Percentiles rank a stretch among this genome's conserved stretches.
Conservation (phyloP, 2,113 vertebrate species). For the Chrysemys picta region DNA sequence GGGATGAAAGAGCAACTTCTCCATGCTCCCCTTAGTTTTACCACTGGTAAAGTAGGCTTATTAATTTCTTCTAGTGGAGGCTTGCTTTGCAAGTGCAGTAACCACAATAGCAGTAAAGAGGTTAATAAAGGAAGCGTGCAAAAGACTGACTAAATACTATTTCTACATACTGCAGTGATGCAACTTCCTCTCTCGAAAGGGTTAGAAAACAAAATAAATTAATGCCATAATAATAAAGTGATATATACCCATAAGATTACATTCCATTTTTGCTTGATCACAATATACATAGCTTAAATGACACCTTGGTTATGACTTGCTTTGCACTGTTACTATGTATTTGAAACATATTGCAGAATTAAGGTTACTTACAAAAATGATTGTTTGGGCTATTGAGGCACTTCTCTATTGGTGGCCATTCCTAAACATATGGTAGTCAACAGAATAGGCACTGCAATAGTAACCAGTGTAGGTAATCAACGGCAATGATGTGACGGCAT, state of each 20-base stretch:
- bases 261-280: background rate
- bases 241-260: background rate
- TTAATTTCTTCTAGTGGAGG: background rate
- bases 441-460: background rate
- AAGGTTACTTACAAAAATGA: background rate
- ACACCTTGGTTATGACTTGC: background rate
- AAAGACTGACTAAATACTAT: background rate
- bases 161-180: background rate
- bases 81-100: background rate
- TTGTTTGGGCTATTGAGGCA: background rate
- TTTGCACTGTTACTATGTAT: background rate
- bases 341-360: background rate
- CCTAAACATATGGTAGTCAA: background rate
- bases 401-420: background rate
- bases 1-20: background rate
- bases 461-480: background rate
- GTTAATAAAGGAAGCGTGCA: conserved; percentile 1
- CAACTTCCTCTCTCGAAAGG: conserved; percentile 32
- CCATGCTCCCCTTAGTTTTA: background rate
- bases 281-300: background rate
- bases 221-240: background rate
- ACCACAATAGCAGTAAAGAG: background rate
- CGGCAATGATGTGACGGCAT: background rate
- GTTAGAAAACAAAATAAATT: background rate
- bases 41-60: background rate